Base-by-base conservation (phyloP, 2,888 invertebrate species). In the Agapostemon virescens region DNA sequence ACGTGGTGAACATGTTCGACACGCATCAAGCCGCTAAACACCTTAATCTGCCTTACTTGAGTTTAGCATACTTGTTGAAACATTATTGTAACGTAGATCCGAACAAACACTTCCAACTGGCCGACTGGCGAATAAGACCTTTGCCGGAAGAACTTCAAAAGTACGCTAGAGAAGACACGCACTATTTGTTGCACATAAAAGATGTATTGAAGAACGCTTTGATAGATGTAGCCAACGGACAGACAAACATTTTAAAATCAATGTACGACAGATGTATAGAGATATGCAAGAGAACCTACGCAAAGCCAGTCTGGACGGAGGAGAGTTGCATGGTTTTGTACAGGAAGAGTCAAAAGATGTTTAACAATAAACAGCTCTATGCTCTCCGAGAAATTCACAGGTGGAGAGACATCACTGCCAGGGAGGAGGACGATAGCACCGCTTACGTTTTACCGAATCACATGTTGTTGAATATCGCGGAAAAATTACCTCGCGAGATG, bases 1-100 rank as follows among this genome's bases (percentile, higher is more conserved):
- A 99, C 91, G 93, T 99, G 3, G 98, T 99, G 0, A 98, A 99
- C 86, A 95, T 99, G 95, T 99, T 99, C 92, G 99, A 99, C 92
- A 99, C 99, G 0, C 95, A 97, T 90, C 96, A 97, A 90, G 99
- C 98, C 0, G 96, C 98, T 0, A 95, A 96, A 84, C 93, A 95
- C 3, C 93, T 99, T 0, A 94, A 95, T 36, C 94, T 96, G 81
- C 93, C 95, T 0, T 95, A 95, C 23, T 93, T 96, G 1, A 97
- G 98, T 5, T 93, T 98, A 69, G 96, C 97, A 0, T 95, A 95
- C 91, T 93, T 99, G 52, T 93, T 99, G 49, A 94, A 95, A 88
- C 94, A 94, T 71, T 98, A 97, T 92, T 98, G 98, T 90, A 93
- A 95, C 63, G 93, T 98, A 33, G 94, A 95, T 78, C 95, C 97